A percentile compares a stretch with the other conserved stretches of the same genome.
Conservation (phyloP, 2,113 vertebrate species). For the Cnemophilus loriae region DNA sequence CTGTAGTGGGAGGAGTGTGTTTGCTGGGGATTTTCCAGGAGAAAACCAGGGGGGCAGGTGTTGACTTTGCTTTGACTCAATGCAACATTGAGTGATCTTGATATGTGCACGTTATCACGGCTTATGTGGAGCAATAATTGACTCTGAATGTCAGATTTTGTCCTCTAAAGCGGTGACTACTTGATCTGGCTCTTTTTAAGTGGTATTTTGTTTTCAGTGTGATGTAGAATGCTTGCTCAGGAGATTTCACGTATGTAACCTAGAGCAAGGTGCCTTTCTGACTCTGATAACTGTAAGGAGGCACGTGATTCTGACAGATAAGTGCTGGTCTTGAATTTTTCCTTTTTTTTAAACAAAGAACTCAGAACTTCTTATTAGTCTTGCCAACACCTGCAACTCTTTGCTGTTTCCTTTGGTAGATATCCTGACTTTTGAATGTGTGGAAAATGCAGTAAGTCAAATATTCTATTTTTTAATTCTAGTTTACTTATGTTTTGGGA, state of each 20-base stretch:
- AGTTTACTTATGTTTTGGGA: neutral
- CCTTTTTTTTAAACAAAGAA: neutral
- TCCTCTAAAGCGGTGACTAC: neutral
- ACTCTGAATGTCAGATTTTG: slow-evolving; percentile 42
- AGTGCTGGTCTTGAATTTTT: neutral
- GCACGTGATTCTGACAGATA: neutral
- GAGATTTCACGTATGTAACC: neutral
- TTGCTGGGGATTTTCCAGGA: slow-evolving; percentile 6
- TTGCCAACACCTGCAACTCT: neutral
- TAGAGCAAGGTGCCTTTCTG: slow-evolving; percentile 51
- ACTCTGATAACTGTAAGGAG: neutral
- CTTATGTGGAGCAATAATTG: neutral
- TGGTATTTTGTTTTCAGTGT: neutral
- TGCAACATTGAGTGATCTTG: neutral
- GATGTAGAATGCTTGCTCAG: neutral
- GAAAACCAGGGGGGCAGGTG: neutral
- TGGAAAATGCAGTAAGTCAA: slow-evolving; percentile 46
- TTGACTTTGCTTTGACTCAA: slow-evolving; percentile 8
- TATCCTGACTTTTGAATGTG: neutral
- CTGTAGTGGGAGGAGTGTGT: neutral
- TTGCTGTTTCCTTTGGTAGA: neutral
- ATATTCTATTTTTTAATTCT: neutral
- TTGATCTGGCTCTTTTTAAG: slow-evolving; percentile 5
- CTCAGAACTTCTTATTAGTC: neutral
- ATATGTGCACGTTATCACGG: neutral